These are phyloP conservation scores for Drosophila formosana DNA, from an alignment of 2,888 invertebrate genomes.

Conservation along the genomic window DNA sequence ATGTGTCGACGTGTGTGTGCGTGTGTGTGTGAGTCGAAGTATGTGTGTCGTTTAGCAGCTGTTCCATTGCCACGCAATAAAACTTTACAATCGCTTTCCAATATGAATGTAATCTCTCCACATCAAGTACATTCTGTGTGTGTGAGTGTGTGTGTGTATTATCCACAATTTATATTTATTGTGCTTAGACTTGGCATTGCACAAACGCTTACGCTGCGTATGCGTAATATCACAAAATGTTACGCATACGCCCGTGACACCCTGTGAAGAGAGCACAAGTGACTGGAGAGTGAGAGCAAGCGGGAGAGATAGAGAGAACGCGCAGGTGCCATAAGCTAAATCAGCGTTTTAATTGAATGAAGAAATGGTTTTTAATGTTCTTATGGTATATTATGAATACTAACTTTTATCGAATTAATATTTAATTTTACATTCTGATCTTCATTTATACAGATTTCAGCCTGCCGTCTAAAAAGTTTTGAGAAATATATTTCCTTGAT, in stretches of 20 bases:
- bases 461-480: too few relatives aligned
- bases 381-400: too few relatives aligned
- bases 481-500: too few relatives aligned
- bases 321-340: background rate
- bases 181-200: constrained; percentile 20
- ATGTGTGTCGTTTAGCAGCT: constrained; percentile 34
- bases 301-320: background rate
- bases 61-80: constrained; percentile 53
- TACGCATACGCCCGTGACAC: constrained; percentile 63
- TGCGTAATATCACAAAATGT: constrained; percentile 68
- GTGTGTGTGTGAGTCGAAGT: constrained; percentile 1
- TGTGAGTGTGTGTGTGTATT: background rate
- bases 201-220: constrained; percentile 58
- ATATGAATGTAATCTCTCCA: constrained; percentile 29
- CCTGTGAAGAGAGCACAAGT: background rate
- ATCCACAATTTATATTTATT: background rate
- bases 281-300: background rate
- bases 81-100: constrained; percentile 48
- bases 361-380: too few relatives aligned
- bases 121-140: background rate
- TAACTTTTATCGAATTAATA: too few relatives aligned
- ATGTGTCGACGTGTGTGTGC: constrained; percentile 12
- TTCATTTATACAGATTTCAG: too few relatives aligned
- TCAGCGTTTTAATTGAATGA: too few relatives aligned
- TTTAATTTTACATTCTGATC: too few relatives aligned